These are phyloP conservation scores for Phymorhynchus buccinoides DNA, from an alignment of 1,140 invertebrate genomes.

Conservation along the genomic window DNA sequence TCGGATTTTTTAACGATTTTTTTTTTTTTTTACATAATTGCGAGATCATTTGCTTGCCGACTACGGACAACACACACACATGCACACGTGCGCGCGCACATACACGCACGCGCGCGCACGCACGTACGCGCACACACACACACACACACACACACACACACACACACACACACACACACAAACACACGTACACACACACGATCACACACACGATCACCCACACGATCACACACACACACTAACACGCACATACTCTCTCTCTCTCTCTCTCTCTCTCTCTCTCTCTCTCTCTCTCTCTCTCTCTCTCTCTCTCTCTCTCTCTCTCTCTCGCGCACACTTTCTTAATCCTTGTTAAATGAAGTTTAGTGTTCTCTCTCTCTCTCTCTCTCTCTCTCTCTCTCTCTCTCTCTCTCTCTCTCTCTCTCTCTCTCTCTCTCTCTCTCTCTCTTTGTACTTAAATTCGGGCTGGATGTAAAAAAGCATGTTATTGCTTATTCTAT, in stretches of 20 bases:
- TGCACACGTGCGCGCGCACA: neutral
- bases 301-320: neutral
- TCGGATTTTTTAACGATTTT: neutral
- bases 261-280: neutral
- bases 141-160: constrained; percentile 27
- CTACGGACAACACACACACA: neutral
- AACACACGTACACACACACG: no score
- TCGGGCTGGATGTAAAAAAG: no score
- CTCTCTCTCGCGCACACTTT: no score
- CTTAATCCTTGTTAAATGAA: no score
- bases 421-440: neutral
- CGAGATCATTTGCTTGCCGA: neutral
- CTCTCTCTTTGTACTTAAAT: no score
- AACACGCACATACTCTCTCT: no score
- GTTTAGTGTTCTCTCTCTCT: neutral
- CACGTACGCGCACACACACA: constrained; percentile 8
- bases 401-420: no score
- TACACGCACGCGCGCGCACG: neutral
- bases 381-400: no score
- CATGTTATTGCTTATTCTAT: no score
- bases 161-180: no score
- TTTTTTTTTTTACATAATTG: neutral
- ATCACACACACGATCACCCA: no score
- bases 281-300: neutral
- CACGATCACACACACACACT: no score